Conservation (phyloP, 2,113 vertebrate genomes). For the Pterophyllum scalare region DNA sequence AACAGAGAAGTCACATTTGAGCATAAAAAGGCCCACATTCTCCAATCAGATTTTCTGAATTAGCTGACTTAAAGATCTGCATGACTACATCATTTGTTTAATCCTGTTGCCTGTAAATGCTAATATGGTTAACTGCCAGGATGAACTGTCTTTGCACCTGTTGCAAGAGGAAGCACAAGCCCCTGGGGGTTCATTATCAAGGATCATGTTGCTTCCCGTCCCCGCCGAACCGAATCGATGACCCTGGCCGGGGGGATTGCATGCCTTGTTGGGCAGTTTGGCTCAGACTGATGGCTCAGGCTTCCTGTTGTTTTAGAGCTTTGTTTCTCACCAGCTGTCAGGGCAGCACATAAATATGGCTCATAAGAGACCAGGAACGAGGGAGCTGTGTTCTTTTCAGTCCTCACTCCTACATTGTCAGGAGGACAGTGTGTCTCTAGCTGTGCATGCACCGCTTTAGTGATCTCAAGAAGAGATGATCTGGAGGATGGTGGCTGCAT, state of each 20-base stretch:
- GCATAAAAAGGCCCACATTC: slow-evolving; percentile 4
- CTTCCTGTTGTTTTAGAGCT: slow-evolving; percentile 81
- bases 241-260: slow-evolving; percentile 52
- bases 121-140: slow-evolving; percentile 68
- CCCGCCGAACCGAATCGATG: slow-evolving; percentile 59
- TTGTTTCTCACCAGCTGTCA: slow-evolving; percentile 79
- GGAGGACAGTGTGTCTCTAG: slow-evolving; percentile 37
- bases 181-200: slow-evolving; percentile 80
- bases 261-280: slow-evolving; percentile 75
- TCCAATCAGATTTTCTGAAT: slow-evolving; percentile 21
- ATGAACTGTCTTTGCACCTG: slow-evolving; percentile 83
- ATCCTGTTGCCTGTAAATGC: slow-evolving; percentile 77
- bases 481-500: slow-evolving; percentile 15
- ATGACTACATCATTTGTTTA: slow-evolving; percentile 67
- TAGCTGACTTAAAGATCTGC: slow-evolving; percentile 35
- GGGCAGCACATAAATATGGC: slow-evolving; percentile 66
- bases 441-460: slow-evolving; percentile 36
- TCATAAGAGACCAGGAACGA: slow-evolving; percentile 55
- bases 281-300: slow-evolving; percentile 57
- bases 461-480: slow-evolving; percentile 32
- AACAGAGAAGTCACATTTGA: neutral
- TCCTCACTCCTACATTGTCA: slow-evolving; percentile 65
- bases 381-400: slow-evolving; percentile 57
- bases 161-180: slow-evolving; percentile 81
- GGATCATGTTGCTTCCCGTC: slow-evolving; percentile 82